Percentiles rank a stretch among this genome's conserved stretches.
These are phyloP conservation scores for Yoshiicerus persimilis DNA, from an alignment of 1,140 invertebrate species.

Conservation along the genomic window DNA sequence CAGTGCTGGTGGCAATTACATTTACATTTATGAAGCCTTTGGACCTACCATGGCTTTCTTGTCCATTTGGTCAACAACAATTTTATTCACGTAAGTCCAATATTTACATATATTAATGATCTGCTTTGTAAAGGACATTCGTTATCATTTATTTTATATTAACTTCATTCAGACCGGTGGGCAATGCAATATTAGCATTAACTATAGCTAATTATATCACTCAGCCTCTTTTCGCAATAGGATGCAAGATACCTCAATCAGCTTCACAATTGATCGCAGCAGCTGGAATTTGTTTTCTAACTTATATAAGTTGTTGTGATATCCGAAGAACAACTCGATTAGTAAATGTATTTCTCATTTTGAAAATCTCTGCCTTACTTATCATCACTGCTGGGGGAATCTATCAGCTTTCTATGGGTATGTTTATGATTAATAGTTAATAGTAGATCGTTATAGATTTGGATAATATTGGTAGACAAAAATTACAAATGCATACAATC, in stretches of 20 bases:
- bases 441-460: conserved; percentile 52
- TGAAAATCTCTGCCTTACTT: conserved; percentile 59
- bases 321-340: conserved; percentile 82
- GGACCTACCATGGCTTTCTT: conserved; percentile 90
- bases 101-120: background rate
- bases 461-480: no score
- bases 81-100: conserved; percentile 69
- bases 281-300: conserved; percentile 74
- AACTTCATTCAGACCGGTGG: conserved; percentile 68
- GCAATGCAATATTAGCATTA: conserved; percentile 92
- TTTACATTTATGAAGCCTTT: conserved; percentile 89
- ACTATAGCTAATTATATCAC: conserved; percentile 95
- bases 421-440: conserved; percentile 28
- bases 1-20: conserved; percentile 97
- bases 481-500: no score
- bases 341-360: conserved; percentile 71
- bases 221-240: conserved; percentile 78
- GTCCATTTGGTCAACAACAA: conserved; percentile 90
- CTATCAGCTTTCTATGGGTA: conserved; percentile 57
- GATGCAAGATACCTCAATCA: conserved; percentile 67
- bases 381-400: conserved; percentile 67
- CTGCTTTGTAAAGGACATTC: no score
- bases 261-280: conserved; percentile 74
- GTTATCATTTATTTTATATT: background rate
- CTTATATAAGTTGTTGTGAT: conserved; percentile 84